phyloP scores from a whole-genome alignment of 2,797 vertebrate species.

The Malacoctenus gilli region DNA sequence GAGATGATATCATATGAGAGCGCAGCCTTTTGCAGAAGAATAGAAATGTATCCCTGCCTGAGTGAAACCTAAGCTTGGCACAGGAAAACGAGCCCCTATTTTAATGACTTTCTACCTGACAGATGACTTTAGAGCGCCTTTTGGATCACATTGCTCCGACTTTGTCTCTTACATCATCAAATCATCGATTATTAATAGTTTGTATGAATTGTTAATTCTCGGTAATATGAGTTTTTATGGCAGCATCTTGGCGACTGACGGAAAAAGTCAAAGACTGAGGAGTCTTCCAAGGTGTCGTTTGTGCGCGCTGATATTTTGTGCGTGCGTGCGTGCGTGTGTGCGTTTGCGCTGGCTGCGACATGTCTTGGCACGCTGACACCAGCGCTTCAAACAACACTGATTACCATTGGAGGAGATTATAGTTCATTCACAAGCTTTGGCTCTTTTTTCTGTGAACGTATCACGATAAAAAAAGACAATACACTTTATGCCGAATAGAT shows the following conservation, averaged over 20 bases:
- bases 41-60: constrained; percentile 78
- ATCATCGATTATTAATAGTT: constrained; percentile 85
- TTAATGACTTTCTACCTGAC: constrained; percentile 86
- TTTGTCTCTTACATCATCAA: constrained; percentile 84
- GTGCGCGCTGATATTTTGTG: no score
- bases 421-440: constrained; percentile 32
- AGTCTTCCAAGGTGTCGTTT: no score
- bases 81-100: constrained; percentile 81
- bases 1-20: constrained; percentile 79
- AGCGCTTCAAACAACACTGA: constrained; percentile 45
- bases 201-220: constrained; percentile 78
- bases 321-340: no score
- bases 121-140: constrained; percentile 84
- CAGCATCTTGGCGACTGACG: constrained; percentile 1
- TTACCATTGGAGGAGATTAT: constrained; percentile 36
- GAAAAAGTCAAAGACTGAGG: constrained; percentile 23
- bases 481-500: constrained; percentile 40
- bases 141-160: constrained; percentile 84
- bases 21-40: constrained; percentile 76
- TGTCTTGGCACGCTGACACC: constrained; percentile 57
- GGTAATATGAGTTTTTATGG: constrained; percentile 58
- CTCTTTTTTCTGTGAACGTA: constrained; percentile 42
- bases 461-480: constrained; percentile 30
- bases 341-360: constrained; percentile 30
- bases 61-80: constrained; percentile 77